Conservation (phyloP, 2,888 invertebrate genomes). For the Eupithecia tripunctaria region DNA sequence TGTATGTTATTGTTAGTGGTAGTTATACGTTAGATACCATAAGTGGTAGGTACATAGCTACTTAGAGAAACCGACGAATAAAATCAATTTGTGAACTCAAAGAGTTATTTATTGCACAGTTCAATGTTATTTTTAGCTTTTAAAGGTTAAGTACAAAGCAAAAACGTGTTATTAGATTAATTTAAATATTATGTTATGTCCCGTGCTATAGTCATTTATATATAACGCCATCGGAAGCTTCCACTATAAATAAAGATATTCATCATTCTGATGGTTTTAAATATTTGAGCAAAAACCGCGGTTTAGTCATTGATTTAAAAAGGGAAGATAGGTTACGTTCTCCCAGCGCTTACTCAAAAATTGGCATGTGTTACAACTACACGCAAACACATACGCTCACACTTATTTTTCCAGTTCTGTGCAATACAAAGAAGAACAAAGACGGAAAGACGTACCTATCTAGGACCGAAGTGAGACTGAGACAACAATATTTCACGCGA, state of each 20-base stretch:
- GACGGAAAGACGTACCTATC: too few species aligned
- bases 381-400: too few species aligned
- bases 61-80: neutral
- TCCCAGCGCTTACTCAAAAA: too few species aligned
- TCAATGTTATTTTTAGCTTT: neutral
- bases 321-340: too few species aligned
- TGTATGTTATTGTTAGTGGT: too few species aligned
- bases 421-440: too few species aligned
- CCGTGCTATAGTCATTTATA: neutral
- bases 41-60: neutral
- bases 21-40: too few species aligned
- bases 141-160: neutral
- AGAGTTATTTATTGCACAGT: neutral
- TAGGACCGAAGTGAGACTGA: too few species aligned
- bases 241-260: slow-evolving; percentile 10
- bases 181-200: neutral
- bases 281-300: slow-evolving; percentile 31
- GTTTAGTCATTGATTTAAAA: too few species aligned
- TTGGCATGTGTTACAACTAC: too few species aligned
- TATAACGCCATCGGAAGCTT: slow-evolving; percentile 7
- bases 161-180: neutral
- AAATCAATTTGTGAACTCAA: neutral
- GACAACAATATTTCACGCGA: too few species aligned
- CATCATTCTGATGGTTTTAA: slow-evolving; percentile 16
- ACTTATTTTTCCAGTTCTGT: too few species aligned